Base-by-base conservation (phyloP, 2,797 vertebrate genomes). In the Pseudomugil tenellus region DNA sequence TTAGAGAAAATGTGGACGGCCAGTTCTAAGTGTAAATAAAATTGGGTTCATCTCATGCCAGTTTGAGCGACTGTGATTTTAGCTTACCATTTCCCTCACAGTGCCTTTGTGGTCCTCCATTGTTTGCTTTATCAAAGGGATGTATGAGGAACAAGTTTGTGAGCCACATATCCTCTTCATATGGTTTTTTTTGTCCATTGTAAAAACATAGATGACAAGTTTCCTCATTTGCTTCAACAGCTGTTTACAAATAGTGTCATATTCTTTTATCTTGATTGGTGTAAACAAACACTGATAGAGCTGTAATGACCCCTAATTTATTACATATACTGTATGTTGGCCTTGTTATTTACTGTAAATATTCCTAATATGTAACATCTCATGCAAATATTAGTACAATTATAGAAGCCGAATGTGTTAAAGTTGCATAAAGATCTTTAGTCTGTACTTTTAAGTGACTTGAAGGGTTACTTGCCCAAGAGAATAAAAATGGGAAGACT, bases 61-160 rank as follows among this genome's bases (percentile, higher is more conserved):
- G 16, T 84, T 78, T 80, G 67, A 85, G 73, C 78, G 77, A 63
- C 67, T 83, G 74, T 87, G 65, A 82, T 79, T n/a, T 87, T 65
- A 67, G 80, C 77, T 76, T 64, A 48, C 59, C 69, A 70, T 80
- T 88, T 67, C 81, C 84, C 79, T 92, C 86, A 84, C 89, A 86
- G 93, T 95, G 94, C 92, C 93, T 94, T 94, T 79, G 89, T 90
- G 80, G 82, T 89, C 77, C 74, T 87, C 77, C 58, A 74, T 74
- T 64, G 68, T 71, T 60, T 49, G 54, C 70, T 67, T 74, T 72
- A 64, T 78, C 37, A 84, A 83, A 80, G 67, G 72, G 80, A 83
- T 63, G 49, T 62, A 48, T 68, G 56, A 57, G 29, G 21, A 48
- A 67, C 54, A n/a, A 57, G 31, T 59, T 35, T 37, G 55, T 39